phyloP scores from a whole-genome alignment of 2,113 vertebrate genomes.

The Nyctibius bracteatus region DNA sequence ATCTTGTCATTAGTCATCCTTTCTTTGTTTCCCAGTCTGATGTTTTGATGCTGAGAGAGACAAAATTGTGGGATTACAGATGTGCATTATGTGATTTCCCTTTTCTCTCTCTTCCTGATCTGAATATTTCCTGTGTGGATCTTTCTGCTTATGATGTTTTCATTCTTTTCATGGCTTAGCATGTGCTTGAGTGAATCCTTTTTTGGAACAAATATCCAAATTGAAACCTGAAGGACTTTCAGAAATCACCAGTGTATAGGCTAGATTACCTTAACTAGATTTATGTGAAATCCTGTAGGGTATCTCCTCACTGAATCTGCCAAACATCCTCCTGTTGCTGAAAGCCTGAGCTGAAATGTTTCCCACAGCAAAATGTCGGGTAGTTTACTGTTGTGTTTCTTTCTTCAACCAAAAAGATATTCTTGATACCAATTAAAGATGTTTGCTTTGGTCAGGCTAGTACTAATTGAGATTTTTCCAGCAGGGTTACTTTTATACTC shows the following conservation, averaged over 20 bases:
- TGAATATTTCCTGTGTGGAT: background rate
- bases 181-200: background rate
- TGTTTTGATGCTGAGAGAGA: background rate
- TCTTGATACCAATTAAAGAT: background rate
- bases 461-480: background rate
- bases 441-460: background rate
- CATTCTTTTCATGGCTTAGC: background rate
- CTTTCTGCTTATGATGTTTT: background rate
- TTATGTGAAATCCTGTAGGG: background rate
- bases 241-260: background rate
- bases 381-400: background rate
- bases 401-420: background rate
- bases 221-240: background rate
- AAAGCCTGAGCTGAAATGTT: background rate
- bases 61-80: background rate
- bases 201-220: background rate
- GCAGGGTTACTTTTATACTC: background rate
- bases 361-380: background rate
- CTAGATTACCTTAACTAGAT: background rate
- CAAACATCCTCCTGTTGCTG: background rate
- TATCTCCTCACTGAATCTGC: background rate
- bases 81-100: background rate
- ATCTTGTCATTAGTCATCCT: background rate
- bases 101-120: background rate
- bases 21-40: background rate